Percentiles rank a stretch among this genome's conserved stretches.
Evolutionary conservation across 2,797 vertebrate genomes (phyloP).

Genomic region (Sciurus carolinensis): DNA sequence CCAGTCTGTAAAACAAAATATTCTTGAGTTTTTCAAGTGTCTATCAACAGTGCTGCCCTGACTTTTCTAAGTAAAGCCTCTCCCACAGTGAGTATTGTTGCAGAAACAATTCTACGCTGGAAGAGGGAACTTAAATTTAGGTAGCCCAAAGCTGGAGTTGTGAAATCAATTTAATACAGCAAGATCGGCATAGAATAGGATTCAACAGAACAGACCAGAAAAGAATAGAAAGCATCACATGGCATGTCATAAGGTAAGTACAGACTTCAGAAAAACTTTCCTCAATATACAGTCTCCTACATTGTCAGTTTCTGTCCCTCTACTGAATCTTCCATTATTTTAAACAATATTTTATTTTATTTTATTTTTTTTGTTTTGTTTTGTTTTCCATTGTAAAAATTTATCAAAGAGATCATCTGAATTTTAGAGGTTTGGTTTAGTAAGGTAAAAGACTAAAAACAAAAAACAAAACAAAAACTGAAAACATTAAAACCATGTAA

Average conservation of each 20-base stretch:
- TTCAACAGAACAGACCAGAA: neutral
- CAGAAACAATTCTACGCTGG: neutral
- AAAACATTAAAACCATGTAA: too few species aligned
- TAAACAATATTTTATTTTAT: too few species aligned
- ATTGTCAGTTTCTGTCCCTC: neutral
- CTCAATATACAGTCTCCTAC: neutral
- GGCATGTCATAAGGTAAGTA: neutral
- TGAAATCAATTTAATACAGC: neutral
- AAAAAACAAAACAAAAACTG: too few species aligned
- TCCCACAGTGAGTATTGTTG: neutral
- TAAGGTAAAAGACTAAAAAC: too few species aligned
- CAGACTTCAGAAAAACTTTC: neutral
- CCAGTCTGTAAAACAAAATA: slow-evolving; percentile 1
- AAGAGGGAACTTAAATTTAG: neutral
- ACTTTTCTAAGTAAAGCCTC: neutral
- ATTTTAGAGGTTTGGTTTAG: too few species aligned
- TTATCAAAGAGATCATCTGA: too few species aligned
- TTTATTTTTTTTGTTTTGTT: too few species aligned
- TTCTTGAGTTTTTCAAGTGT: neutral
- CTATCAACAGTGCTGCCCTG: neutral
- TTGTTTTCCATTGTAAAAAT: too few species aligned
- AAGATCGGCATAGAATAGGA: neutral
- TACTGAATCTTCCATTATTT: neutral
- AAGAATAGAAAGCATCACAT: neutral
- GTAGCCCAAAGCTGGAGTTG: neutral